Conservation (phyloP, 2,888 invertebrate genomes). For the Synanthedon myopaeformis region DNA sequence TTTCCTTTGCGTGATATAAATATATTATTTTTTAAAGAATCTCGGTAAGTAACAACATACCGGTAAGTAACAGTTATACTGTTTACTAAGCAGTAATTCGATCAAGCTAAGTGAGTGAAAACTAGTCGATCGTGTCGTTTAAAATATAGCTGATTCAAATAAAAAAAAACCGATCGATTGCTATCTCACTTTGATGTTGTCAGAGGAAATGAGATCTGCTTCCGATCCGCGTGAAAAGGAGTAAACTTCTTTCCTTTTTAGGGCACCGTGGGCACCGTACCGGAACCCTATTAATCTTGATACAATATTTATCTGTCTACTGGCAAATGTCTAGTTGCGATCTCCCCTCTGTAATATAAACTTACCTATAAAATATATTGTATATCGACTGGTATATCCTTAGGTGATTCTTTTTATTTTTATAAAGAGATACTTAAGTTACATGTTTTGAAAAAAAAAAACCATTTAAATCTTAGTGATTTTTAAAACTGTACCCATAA, state of each 20-base stretch:
- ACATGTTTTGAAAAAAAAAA: too few relatives aligned
- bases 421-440: too few relatives aligned
- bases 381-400: too few relatives aligned
- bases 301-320: constrained; percentile 40
- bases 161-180: constrained; percentile 48
- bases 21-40: too few relatives aligned
- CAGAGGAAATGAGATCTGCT: constrained; percentile 68
- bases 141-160: constrained; percentile 65
- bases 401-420: too few relatives aligned
- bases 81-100: constrained; percentile 25
- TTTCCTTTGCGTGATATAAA: too few relatives aligned
- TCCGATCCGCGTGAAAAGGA: constrained; percentile 61
- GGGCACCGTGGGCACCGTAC: constrained; percentile 38
- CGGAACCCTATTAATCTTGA: constrained; percentile 37
- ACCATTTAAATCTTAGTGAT: too few relatives aligned
- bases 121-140: constrained; percentile 45
- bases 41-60: too few relatives aligned
- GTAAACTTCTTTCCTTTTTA: constrained; percentile 57
- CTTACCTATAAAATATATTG: too few relatives aligned
- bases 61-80: constrained; percentile 3
- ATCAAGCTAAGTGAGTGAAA: constrained; percentile 20
- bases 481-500: too few relatives aligned
- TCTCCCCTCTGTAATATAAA: too few relatives aligned
- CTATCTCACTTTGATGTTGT: constrained; percentile 69
- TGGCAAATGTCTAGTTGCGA: constrained; percentile 1